These are phyloP conservation scores for Hermatobates lingyangjiaoensis DNA, from an alignment of 1,140 invertebrate species.

Conservation along the genomic window DNA sequence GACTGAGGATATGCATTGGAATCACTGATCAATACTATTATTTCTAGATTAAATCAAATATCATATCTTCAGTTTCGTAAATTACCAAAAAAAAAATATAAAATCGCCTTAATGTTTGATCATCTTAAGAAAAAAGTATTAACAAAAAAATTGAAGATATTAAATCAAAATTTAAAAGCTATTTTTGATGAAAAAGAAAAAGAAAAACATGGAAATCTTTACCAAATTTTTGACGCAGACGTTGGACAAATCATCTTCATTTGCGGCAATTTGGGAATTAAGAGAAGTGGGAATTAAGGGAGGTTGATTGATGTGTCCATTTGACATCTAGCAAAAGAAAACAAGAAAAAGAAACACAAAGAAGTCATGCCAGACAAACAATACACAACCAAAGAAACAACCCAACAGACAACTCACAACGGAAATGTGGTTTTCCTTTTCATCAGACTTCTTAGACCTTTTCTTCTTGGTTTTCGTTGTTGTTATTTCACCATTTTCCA, in stretches of 20 bases:
- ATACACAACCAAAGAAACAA: neutral
- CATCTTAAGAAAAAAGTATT: no score
- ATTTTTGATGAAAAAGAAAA: no score
- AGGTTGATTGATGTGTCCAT: neutral
- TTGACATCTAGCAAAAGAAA: neutral
- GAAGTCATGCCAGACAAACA: neutral
- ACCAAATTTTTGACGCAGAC: constrained; percentile 1
- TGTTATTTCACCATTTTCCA: neutral
- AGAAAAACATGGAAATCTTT: no score
- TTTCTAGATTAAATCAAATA: no score
- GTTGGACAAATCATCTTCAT: neutral
- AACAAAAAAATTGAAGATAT: no score
- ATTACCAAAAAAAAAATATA: no score
- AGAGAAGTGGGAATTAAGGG: neutral
- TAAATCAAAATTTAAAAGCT: no score
- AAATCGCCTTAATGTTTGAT: no score
- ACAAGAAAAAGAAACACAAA: neutral
- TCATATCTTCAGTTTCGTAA: no score
- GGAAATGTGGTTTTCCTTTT: constrained; percentile 1
- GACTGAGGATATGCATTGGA: no score
- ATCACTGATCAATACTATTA: no score
- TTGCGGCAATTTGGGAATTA: no score
- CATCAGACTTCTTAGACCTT: neutral
- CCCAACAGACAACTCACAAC: neutral
- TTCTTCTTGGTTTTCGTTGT: neutral